A percentile compares a stretch with the other conserved stretches of the same genome.
phyloP scores from a whole-genome alignment of 1,140 invertebrate genomes.

The Brachionus rubens region DNA sequence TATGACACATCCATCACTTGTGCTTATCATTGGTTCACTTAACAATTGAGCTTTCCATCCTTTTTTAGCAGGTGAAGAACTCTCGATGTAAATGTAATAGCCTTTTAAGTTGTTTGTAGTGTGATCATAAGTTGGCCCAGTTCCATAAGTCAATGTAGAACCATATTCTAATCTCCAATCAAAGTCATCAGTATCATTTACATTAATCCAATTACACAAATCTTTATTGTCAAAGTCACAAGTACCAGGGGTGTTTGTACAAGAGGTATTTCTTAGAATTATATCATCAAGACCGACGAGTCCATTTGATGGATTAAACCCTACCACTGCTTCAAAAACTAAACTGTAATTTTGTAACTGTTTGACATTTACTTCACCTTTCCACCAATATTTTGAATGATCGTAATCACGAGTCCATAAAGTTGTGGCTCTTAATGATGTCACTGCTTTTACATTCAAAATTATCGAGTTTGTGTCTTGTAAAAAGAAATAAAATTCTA shows the following conservation, averaged over 20 bases:
- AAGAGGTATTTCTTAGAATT: background rate
- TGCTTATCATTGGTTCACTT: background rate
- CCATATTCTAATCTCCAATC: slow-evolving; percentile 52
- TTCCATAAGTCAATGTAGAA: slow-evolving; percentile 49
- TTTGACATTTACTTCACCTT: slow-evolving; percentile 41
- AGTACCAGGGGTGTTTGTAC: background rate
- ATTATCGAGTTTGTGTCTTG: slow-evolving; percentile 3
- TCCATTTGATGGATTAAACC: slow-evolving; percentile 27
- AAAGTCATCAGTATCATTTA: slow-evolving; percentile 49
- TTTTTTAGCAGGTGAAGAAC: background rate
- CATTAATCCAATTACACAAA: slow-evolving; percentile 44
- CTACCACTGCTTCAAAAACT: slow-evolving; percentile 25
- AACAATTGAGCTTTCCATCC: slow-evolving; percentile 33
- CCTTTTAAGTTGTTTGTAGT: slow-evolving; percentile 50
- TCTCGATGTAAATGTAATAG: slow-evolving; percentile 48
- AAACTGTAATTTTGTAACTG: background rate
- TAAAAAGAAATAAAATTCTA: slow-evolving; percentile 44
- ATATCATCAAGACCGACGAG: slow-evolving; percentile 44
- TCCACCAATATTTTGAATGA: slow-evolving; percentile 16
- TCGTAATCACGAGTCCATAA: slow-evolving; percentile 22
- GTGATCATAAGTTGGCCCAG: slow-evolving; percentile 66
- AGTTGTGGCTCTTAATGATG: background rate
- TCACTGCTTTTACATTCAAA: slow-evolving; percentile 10
- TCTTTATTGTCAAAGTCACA: slow-evolving; percentile 41
- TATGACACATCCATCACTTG: slow-evolving; percentile 39